phyloP scores from a whole-genome alignment of 2,797 vertebrate genomes.

The Pteropus rufus region DNA sequence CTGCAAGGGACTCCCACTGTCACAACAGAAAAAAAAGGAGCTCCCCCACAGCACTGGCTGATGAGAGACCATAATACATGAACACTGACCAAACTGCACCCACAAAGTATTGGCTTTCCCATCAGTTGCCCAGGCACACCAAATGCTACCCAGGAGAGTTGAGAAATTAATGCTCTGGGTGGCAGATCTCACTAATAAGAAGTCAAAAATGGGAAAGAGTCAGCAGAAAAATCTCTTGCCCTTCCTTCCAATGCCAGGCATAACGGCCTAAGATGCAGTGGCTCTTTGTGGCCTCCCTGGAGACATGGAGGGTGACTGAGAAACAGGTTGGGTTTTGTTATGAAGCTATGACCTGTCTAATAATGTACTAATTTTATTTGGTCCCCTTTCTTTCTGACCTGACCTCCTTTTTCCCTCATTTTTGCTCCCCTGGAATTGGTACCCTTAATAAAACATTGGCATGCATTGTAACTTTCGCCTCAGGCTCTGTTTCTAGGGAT shows the following conservation, averaged over 20 bases:
- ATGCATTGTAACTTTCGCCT: background rate
- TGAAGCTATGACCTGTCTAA: background rate
- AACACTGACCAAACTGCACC: background rate
- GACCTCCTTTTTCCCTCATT: background rate
- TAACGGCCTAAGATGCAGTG: no score
- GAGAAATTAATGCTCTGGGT: background rate
- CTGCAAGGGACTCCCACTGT: rapidly evolving
- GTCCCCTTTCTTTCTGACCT: background rate
- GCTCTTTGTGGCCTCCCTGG: background rate
- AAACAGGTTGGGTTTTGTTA: background rate
- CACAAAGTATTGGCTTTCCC: background rate
- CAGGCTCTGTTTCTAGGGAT: background rate
- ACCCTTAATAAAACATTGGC: background rate
- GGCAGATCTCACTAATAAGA: background rate
- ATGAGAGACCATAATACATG: background rate
- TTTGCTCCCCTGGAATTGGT: background rate
- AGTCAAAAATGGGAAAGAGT: background rate
- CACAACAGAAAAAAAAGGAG: background rate
- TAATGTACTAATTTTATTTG: background rate
- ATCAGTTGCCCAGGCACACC: background rate
- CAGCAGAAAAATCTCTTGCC: background rate
- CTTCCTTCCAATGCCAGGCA: background rate
- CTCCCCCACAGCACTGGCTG: rapidly evolving
- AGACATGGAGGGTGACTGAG: background rate
- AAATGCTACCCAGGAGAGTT: background rate